These are phyloP conservation scores for Podiceps cristatus DNA, from an alignment of 2,113 vertebrate species.

Conservation along the genomic window DNA sequence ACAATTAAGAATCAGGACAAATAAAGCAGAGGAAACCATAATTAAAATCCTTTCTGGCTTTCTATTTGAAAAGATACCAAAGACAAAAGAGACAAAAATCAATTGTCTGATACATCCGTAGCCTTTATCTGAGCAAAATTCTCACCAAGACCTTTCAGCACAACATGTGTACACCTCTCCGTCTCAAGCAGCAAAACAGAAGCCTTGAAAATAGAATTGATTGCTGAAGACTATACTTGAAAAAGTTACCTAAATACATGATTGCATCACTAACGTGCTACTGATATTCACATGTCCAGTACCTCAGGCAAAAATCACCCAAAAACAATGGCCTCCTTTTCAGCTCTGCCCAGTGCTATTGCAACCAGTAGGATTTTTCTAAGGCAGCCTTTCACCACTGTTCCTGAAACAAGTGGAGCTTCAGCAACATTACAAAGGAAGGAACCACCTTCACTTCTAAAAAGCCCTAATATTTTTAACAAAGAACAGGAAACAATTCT, in stretches of 20 bases:
- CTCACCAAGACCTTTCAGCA: background rate
- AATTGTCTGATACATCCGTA: background rate
- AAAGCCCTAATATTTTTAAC: background rate
- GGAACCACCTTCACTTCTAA: background rate
- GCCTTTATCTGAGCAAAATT: background rate
- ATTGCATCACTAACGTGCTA: background rate
- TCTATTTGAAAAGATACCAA: background rate
- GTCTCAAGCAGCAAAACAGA: background rate
- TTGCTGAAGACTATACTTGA: background rate
- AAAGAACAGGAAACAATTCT: background rate
- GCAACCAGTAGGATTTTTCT: background rate
- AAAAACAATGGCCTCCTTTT: accelerated
- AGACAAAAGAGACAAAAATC: background rate
- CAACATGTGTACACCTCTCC: background rate
- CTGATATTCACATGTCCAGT: background rate
- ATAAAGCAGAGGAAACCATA: background rate
- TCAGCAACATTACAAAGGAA: background rate
- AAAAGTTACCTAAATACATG: background rate
- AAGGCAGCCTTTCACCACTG: background rate
- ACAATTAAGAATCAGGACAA: background rate
- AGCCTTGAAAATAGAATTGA: background rate
- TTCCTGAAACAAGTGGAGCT: background rate
- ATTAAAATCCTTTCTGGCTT: background rate
- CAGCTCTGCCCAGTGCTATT: background rate
- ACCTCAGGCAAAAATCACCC: background rate